These are phyloP conservation scores for Erythrolamprus reginae DNA, from an alignment of 2,113 vertebrate species.

Conservation along the genomic window DNA sequence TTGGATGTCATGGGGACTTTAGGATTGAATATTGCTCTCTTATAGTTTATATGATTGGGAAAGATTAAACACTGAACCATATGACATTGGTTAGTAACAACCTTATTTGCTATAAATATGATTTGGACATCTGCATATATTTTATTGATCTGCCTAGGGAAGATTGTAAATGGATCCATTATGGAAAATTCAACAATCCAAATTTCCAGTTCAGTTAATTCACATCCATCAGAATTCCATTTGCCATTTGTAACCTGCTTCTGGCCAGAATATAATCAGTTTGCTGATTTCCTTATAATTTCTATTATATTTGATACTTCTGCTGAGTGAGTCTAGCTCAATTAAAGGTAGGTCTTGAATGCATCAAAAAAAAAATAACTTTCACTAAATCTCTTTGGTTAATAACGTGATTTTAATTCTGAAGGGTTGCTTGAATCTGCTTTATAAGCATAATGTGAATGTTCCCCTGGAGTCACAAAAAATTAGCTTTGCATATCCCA, in stretches of 20 bases:
- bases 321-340: slow-evolving; percentile 45
- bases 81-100: not conserved
- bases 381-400: slow-evolving; percentile 55
- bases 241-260: not conserved
- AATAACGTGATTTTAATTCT: slow-evolving; percentile 55
- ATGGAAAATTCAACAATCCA: not conserved
- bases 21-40: not conserved
- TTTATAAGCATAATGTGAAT: slow-evolving; percentile 60
- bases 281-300: not conserved
- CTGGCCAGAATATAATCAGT: not conserved
- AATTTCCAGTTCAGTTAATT: not conserved
- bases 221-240: not conserved
- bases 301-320: slow-evolving; percentile 53
- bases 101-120: not conserved
- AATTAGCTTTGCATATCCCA: slow-evolving; percentile 58
- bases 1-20: not conserved
- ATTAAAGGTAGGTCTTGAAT: slow-evolving; percentile 45
- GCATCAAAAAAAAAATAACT: slow-evolving; percentile 57
- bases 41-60: not conserved
- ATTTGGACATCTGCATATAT: not conserved
- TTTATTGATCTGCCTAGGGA: not conserved
- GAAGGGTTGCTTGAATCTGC: slow-evolving; percentile 42
- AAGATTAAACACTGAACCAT: not conserved
- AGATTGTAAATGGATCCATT: not conserved
- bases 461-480: slow-evolving; percentile 62